These are phyloP conservation scores for Hyalella azteca DNA, from an alignment of 2,888 invertebrate species.

Conservation along the genomic window DNA sequence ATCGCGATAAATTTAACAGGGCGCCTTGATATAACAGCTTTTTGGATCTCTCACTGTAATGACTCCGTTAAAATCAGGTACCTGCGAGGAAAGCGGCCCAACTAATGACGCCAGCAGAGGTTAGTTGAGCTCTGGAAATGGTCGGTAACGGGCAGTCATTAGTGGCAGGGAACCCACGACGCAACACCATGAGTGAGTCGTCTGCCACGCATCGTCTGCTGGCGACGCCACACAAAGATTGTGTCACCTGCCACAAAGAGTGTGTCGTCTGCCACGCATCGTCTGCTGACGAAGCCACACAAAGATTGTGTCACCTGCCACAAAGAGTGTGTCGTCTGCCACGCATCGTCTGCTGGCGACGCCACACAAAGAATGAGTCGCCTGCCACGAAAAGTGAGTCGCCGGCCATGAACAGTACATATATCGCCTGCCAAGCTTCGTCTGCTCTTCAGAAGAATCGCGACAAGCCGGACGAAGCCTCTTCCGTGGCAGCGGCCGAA, in stretches of 20 bases:
- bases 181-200: background rate
- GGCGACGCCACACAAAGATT: no score
- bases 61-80: constrained; percentile 15
- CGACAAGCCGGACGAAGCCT: background rate
- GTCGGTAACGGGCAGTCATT: background rate
- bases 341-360: no score
- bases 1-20: background rate
- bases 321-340: no score
- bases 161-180: background rate
- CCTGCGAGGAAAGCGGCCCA: background rate
- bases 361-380: background rate
- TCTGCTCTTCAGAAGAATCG: constrained; percentile 4
- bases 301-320: no score
- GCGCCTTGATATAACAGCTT: background rate
- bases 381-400: no score
- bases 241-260: no score
- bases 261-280: no score
- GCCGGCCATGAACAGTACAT: background rate
- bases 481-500: no score
- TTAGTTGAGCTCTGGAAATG: background rate
- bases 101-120: constrained; percentile 26
- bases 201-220: no score
- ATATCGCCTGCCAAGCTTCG: constrained; percentile 9
- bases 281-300: no score
- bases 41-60: background rate